Evolutionary conservation across 2,113 vertebrate species (phyloP).

Genomic region (Microcebus lehilahytsara): DNA sequence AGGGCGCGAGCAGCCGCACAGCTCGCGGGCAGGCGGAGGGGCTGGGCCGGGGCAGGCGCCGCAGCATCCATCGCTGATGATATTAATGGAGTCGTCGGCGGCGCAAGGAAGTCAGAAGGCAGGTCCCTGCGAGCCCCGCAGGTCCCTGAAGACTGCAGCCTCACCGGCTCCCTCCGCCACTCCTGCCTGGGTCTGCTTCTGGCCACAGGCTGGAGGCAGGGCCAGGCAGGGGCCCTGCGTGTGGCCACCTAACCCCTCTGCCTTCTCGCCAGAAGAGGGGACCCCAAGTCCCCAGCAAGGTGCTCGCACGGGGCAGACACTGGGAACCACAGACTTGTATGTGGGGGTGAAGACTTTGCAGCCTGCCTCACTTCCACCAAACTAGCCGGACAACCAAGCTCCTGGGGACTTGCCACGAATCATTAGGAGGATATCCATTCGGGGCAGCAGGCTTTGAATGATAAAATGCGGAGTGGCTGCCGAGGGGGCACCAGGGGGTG

Average conservation of each 20-base stretch:
- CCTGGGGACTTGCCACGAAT: neutral
- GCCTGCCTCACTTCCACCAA: neutral
- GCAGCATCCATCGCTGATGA: too few species aligned
- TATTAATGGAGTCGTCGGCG: too few species aligned
- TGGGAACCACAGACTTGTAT: neutral
- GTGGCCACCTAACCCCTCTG: neutral
- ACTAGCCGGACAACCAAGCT: neutral
- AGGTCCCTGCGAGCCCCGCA: too few species aligned
- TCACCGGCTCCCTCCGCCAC: too few species aligned
- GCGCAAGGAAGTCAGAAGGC: too few species aligned
- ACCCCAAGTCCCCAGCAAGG: neutral
- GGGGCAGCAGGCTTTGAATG: neutral
- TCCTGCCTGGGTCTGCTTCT: too few species aligned
- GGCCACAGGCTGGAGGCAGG: neutral
- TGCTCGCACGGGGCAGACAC: neutral
- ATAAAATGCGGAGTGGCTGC: fast-evolving
- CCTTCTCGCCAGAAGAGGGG: fast-evolving
- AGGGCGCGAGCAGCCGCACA: neutral
- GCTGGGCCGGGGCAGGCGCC: too few species aligned
- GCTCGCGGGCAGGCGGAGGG: neutral
- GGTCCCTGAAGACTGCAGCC: too few species aligned
- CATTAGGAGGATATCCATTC: neutral
- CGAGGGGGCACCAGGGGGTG: fast-evolving
- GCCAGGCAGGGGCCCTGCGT: too few species aligned
- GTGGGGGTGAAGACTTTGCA: too few species aligned